These are phyloP conservation scores for Oxystoma pomonae DNA, from an alignment of 2,888 invertebrate species.

Conservation along the genomic window DNA sequence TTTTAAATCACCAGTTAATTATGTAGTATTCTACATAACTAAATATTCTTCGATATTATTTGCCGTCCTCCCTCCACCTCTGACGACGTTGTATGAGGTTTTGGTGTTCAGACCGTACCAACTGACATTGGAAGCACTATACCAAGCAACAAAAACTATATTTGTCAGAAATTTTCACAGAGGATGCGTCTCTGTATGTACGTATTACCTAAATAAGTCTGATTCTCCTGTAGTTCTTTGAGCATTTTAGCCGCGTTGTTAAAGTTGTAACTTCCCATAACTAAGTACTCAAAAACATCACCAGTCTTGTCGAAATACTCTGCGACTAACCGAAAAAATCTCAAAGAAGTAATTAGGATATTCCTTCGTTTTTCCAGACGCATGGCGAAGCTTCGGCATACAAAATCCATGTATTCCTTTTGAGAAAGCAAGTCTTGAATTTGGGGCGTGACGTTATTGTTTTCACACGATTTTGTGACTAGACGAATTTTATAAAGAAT, in stretches of 20 bases:
- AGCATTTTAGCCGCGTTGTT: conserved; percentile 55
- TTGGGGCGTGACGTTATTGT: conserved; percentile 42
- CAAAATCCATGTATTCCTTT: conserved; percentile 78
- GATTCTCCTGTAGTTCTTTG: conserved; percentile 57
- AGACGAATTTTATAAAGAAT: conserved; percentile 67
- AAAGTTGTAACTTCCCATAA: conserved; percentile 59
- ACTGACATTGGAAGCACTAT: too few species aligned
- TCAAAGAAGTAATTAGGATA: conserved; percentile 67
- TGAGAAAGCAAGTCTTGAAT: conserved; percentile 66
- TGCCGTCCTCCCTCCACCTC: too few species aligned
- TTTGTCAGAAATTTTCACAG: too few species aligned
- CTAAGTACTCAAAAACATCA: conserved; percentile 62
- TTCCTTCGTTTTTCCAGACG: conserved; percentile 66
- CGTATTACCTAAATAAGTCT: conserved; percentile 57
- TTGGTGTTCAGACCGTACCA: too few species aligned
- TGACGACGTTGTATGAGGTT: too few species aligned
- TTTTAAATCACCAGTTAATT: too few species aligned
- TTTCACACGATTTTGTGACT: conserved; percentile 44
- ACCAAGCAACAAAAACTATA: too few species aligned
- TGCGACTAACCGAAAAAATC: conserved; percentile 71
- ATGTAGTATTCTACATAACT: too few species aligned
- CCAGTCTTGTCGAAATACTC: conserved; percentile 68
- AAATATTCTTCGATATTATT: too few species aligned
- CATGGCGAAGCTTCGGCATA: conserved; percentile 72
- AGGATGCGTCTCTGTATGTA: too few species aligned